Conservation (phyloP, 1,140 invertebrate genomes). For the Lepidurus packardi region DNA sequence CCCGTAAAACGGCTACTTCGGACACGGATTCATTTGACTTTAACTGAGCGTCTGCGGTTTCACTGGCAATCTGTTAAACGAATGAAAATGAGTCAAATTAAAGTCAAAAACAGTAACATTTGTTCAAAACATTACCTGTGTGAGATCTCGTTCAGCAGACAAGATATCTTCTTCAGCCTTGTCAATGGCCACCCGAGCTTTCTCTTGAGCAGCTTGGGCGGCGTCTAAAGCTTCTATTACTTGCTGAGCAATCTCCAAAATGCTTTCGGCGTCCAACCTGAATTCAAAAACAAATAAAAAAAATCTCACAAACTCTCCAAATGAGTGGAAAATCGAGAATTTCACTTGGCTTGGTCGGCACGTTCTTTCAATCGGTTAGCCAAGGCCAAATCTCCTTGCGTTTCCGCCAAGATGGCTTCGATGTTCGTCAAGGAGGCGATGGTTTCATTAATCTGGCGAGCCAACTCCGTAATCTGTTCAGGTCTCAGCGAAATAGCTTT, state of each 20-base stretch:
- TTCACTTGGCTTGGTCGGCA: conserved; percentile 70
- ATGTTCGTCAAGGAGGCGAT: conserved; percentile 81
- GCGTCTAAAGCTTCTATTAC: conserved; percentile 58
- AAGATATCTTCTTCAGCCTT: conserved; percentile 68
- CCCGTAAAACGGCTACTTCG: conserved; percentile 60
- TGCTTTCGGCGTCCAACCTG: conserved; percentile 50
- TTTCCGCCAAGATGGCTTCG: conserved; percentile 79
- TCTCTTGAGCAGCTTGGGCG: conserved; percentile 66
- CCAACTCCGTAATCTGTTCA: conserved; percentile 75
- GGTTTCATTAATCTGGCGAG: conserved; percentile 74
- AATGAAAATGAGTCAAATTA: too few relatives aligned
- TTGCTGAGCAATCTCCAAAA: conserved; percentile 52
- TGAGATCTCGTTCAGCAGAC: conserved; percentile 66
- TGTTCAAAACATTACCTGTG: conserved; percentile 46
- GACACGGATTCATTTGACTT: conserved; percentile 65
- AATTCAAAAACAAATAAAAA: neutral
- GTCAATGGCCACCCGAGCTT: conserved; percentile 69
- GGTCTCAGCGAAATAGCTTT: conserved; percentile 66
- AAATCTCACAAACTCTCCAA: conserved; percentile 4
- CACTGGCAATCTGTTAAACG: conserved; percentile 54
- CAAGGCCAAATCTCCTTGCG: conserved; percentile 64
- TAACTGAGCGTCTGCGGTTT: conserved; percentile 65
- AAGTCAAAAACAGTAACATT: neutral
- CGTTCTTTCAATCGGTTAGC: conserved; percentile 68
- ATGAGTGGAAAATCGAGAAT: conserved; percentile 33